Conservation (phyloP, 2,113 vertebrate species). For the Danionella cerebrum region DNA sequence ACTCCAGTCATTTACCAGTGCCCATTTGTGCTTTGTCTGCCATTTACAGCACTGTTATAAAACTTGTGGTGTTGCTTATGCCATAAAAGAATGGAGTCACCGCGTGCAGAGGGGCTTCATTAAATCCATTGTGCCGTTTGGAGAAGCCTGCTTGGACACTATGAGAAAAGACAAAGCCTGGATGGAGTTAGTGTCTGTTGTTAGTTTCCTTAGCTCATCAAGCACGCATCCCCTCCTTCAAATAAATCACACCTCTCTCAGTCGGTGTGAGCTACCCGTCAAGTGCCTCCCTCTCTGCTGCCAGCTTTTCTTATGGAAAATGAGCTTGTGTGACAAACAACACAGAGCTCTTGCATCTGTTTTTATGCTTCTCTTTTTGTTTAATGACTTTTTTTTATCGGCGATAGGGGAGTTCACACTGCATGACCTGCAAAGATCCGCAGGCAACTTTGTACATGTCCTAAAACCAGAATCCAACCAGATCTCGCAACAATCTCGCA, state of each 20-base stretch:
- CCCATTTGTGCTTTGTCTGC: constrained; percentile 65
- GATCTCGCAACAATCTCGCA: no score
- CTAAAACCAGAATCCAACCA: no score
- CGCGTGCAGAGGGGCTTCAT: constrained; percentile 57
- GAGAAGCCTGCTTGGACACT: constrained; percentile 41
- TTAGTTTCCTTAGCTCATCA: constrained; percentile 41
- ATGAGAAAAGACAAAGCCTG: constrained; percentile 42
- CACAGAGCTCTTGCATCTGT: not conserved
- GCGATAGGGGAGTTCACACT: no score
- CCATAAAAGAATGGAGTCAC: constrained; percentile 52
- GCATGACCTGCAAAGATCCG: no score
- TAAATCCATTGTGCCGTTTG: constrained; percentile 60
- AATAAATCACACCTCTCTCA: constrained; percentile 43
- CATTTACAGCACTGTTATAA: constrained; percentile 60
- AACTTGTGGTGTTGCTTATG: constrained; percentile 48
- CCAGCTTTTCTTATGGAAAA: constrained; percentile 26
- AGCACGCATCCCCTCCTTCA: constrained; percentile 29
- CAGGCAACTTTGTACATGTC: no score
- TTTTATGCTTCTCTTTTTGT: not conserved
- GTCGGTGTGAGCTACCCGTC: constrained; percentile 27
- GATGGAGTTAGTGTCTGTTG: constrained; percentile 44
- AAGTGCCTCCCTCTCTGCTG: constrained; percentile 16
- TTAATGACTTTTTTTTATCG: not conserved
- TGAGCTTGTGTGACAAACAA: not conserved
- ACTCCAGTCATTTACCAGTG: constrained; percentile 43